Evolutionary conservation across 2,888 invertebrate species (phyloP), one percentile per base, ranked within the genome.

Genomic region (Eupithecia abbreviata): DNA sequence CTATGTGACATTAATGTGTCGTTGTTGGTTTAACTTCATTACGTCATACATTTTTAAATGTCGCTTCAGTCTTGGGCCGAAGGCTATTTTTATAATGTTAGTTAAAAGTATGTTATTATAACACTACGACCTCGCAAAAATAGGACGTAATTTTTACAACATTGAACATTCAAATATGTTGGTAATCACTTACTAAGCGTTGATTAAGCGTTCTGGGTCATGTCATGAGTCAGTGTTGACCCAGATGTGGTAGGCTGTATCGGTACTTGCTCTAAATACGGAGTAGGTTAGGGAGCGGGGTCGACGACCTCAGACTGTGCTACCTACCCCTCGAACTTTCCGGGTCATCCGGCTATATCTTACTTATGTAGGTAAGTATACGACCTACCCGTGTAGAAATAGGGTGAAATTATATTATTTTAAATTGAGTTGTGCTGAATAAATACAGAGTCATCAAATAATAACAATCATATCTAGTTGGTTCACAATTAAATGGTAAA

Each of bases 261-360:
- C 90, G 88, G 89, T 90, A 89, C 90, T 89, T 93, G 93, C 90
- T 93, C 94, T 89, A 93, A 94, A 94, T 93, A 92, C 87, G 81
- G 90, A 93, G 92, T 94, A 93, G 94, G 94, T 92, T 93, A 94
- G 93, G 93, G 92, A 93, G 92, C 88, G 90, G 84, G 93, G 91
- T 91, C 92, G 84, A 88, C 84, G 92, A 93, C 86, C 94, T 85
- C 89, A 90, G 91, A 89, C 84, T 85, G 85, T 85, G 84, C 85
- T 86, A 86, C 87, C 89, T 76, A 82, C 85, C 90, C 78, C 86
- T 85, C 85, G 83, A 89, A 88, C 84, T 88, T 91, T 90, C 90
- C 89, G 88, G 91, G 88, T 89, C 88, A 86, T 87, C 84, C 87
- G 82, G 80, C 75, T 69, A 18, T 69, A 68, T 45, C 45, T 69